Conservation (phyloP, 2,888 invertebrate species). For the Ophioninae sp. region DNA sequence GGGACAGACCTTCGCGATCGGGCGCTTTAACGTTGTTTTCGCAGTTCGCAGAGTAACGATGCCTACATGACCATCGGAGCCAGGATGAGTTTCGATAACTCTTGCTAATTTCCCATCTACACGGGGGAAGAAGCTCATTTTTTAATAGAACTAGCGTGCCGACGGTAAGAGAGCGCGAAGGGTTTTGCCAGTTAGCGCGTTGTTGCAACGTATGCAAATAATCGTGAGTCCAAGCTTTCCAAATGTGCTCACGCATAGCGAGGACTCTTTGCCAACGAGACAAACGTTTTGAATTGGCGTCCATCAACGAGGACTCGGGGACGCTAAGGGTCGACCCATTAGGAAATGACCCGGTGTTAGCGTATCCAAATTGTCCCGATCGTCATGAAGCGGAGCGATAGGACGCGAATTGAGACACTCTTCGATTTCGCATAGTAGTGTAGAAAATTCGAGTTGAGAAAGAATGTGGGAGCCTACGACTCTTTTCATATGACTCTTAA, state of each 20-base stretch:
- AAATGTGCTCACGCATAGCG: conserved; percentile 62
- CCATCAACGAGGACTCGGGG: conserved; percentile 62
- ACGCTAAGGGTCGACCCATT: conserved; percentile 60
- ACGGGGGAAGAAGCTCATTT: conserved; percentile 60
- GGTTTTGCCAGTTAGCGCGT: conserved; percentile 62
- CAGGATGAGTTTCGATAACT: conserved; percentile 61
- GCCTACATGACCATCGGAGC: conserved; percentile 62
- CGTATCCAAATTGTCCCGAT: conserved; percentile 51
- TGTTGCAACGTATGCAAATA: conserved; percentile 67
- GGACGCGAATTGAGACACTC: conserved; percentile 64
- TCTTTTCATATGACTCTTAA: conserved; percentile 62
- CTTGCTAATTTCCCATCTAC: conserved; percentile 64
- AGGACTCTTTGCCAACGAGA: no score
- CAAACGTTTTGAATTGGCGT: no score
- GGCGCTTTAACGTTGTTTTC: no score
- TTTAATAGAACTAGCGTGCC: conserved; percentile 63
- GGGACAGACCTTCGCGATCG: no score
- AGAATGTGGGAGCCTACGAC: conserved; percentile 60
- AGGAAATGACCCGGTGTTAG: conserved; percentile 69
- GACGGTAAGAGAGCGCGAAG: conserved; percentile 32
- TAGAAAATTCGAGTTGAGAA: conserved; percentile 65
- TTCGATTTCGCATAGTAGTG: conserved; percentile 58
- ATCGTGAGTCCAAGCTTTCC: conserved; percentile 66
- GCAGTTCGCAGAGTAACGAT: conserved; percentile 44
- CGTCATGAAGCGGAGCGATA: conserved; percentile 37